Conservation (phyloP, 2,888 invertebrate genomes). For the Nebria salina region DNA sequence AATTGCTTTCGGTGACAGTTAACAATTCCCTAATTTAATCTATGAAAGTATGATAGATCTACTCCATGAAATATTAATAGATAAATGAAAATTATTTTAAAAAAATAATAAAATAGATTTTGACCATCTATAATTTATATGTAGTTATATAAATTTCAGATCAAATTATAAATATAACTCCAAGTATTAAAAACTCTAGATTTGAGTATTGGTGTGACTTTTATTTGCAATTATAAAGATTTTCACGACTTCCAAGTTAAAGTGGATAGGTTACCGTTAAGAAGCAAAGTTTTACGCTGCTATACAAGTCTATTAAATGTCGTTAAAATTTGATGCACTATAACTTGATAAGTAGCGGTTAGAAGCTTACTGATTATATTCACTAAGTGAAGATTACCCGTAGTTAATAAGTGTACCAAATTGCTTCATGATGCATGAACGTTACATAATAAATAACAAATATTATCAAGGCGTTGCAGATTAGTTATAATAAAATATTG, state of each 20-base stretch:
- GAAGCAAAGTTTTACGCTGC: neutral
- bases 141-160: no score
- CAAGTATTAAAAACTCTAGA: no score
- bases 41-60: no score
- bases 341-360: conserved; percentile 1
- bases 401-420: neutral
- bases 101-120: no score
- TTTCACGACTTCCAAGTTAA: neutral
- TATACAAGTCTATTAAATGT: neutral
- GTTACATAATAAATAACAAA: neutral
- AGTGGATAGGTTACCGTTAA: neutral
- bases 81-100: no score
- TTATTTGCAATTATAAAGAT: neutral
- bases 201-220: neutral
- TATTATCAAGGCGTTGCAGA: no score
- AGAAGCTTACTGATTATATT: neutral
- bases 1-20: no score
- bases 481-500: no score
- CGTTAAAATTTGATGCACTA: neutral
- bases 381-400: neutral
- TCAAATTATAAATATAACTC: no score
- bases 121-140: no score
- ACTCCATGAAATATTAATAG: no score
- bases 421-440: neutral
- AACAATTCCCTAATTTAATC: no score